Evolutionary conservation across 1,140 invertebrate genomes (phyloP), one percentile per base, ranked within the genome.

Genomic region (Bombyx mori): DNA sequence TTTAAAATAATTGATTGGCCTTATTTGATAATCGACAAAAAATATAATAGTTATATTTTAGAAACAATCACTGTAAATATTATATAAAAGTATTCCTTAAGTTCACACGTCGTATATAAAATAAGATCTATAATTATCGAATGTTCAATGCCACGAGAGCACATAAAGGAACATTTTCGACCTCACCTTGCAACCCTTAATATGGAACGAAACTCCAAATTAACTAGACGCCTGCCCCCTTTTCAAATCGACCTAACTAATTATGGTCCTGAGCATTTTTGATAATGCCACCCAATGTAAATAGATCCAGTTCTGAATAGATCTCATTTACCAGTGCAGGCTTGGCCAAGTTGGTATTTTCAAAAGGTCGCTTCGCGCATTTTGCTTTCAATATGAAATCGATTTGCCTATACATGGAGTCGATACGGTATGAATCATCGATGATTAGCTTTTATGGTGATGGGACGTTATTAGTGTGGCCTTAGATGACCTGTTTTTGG

Each of bases 321-420:
- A 62, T 26, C 12, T 35, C 35, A 8, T 35, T 26, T 2, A 42
- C 26, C 26, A 35, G 2, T 35, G 26, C n/a, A 52, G 51, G 51
- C 9, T 8, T n/a, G 4, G 51, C 7, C 22, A 2, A 35, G 22
- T 1, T 42, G 26, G 7, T 42, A 52, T 35, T 35, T 52, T 35
- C 3, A 50, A 52, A 52, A 52, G 51, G 51, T 52, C 51, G 22
- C 22, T 3, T 42, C 52, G 44, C 7, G 47, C 44, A 56, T 62
- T 56, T 18, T 2, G 42, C 58, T 56, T 18, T 7, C 52, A 54
- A 54, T 44, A 54, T 62, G 45, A 50, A 57, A 54, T 57, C 56
- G 57, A 58, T 62, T 62, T 62, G 61, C 53, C 61, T 57, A 58
- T 55, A 62, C 9, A 62, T 54, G 61, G 57, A 50, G 51, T 58